A percentile compares a stretch with the other conserved stretches of the same genome.
Conservation (phyloP, 1,140 invertebrate species). For the Drosophila virilis region DNA sequence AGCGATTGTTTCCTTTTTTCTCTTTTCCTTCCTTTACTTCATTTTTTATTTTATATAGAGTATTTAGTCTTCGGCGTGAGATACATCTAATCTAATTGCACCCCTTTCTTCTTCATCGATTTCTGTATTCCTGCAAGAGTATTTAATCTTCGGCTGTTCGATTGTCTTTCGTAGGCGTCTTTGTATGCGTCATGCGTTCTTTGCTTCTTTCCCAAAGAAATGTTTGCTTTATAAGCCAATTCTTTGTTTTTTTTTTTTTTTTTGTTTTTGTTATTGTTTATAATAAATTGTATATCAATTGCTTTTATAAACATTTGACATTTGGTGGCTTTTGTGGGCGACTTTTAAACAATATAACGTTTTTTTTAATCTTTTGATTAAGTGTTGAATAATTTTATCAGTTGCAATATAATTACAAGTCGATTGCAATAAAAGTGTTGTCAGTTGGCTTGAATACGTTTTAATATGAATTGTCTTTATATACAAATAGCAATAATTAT, state of each 20-base stretch:
- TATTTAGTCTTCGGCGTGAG: too few species aligned
- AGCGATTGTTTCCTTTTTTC: too few species aligned
- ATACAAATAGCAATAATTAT: background rate
- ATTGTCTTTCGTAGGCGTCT: slow-evolving; percentile 47
- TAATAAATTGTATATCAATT: slow-evolving; percentile 59
- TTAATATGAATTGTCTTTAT: background rate
- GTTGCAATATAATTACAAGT: background rate
- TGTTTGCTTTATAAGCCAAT: slow-evolving; percentile 41
- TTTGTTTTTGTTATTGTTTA: slow-evolving; percentile 31
- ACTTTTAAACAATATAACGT: slow-evolving; percentile 14
- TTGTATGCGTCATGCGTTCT: slow-evolving; percentile 41
- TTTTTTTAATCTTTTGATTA: background rate
- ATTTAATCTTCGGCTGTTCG: too few species aligned
- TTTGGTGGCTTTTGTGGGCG: slow-evolving; percentile 42
- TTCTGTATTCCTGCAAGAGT: too few species aligned
- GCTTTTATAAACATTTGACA: slow-evolving; percentile 71
- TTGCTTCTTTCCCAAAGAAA: slow-evolving; percentile 40
- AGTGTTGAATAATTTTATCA: slow-evolving; percentile 6
- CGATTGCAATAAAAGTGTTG: slow-evolving; percentile 2
- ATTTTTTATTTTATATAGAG: too few species aligned
- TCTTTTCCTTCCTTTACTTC: too few species aligned
- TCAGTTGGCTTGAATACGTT: background rate
- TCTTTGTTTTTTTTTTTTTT: background rate
- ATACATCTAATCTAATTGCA: too few species aligned
- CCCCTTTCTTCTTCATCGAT: too few species aligned